Evolutionary conservation across 2,113 vertebrate species (phyloP), one percentile per base, ranked within the genome.

Genomic region (Caracal caracal): DNA sequence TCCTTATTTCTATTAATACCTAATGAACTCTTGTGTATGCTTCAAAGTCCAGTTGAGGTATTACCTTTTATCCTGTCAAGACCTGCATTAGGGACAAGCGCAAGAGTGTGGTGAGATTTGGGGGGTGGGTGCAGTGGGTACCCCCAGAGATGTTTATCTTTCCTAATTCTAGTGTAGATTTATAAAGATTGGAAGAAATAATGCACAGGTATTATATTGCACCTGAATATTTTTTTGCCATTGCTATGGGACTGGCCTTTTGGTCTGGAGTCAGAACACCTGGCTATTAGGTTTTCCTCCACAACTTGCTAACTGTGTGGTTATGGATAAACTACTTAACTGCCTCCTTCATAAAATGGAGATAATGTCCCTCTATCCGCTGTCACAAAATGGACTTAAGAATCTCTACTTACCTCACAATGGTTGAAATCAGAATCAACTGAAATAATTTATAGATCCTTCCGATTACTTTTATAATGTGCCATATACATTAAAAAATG

Each of bases 121-220:
- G 7, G 1, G 6, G 4, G 3, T 47, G 3, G 6, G 6, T 33
- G 0, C 8, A 6, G 4, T 49, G 6, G 12, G 4, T 20, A 6
- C 17, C 8, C 8, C 53, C 33, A 70, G 92, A 95, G 51, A 16
- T 66, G 16, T 2, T 71, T 0, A 0, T 73, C 6, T 93, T 66
- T 53, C 20, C 3, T 28, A 70, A 9, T n/a, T 28, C 1, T 86
- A 10, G 9, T 66, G 10, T 1, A n/a, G 3, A 90, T 78, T 92
- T 83, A 90, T 12, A 53, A 82, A 4, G 30, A 53, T 28, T 22
- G 6, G 35, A 53, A 53, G 43, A 89, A 10, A 59, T 0, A 2
- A 26, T 53, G 1, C 1, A 1, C 53, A 19, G 16, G 26, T 35
- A 1, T 17, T 83, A 12, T 16, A 4, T n/a, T 59, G 5, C 0